Base-by-base conservation (phyloP, 2,888 invertebrate genomes). In the Cheilosia pagana region DNA sequence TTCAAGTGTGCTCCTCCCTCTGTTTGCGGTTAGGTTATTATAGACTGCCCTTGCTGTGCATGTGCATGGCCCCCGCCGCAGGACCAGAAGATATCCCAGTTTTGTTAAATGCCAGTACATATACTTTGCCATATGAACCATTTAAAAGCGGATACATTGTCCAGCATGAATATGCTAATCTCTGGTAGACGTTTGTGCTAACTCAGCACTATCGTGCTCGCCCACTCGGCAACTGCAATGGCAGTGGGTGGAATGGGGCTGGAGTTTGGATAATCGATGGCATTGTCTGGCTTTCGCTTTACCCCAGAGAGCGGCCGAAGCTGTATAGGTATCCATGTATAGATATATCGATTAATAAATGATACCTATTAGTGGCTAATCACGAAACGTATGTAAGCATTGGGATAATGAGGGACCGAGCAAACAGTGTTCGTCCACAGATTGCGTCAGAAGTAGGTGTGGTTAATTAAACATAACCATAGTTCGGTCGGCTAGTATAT, bases 351-450 rank as follows among this genome's bases (percentile, higher is more conserved):
- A 77, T 82, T 82, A 60, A 65, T 72, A 82, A 82, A 67, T 55
- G 72, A 31, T 77, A 62, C 71, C 77, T 67, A 82, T 82, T 82
- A 82, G 77, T 82, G 77, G 82, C 67, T 77, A 77, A 82, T 77
- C 77, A 63, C 10, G 72, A 77, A 59, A 62, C 62, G 53, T 67
- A 67, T 67, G 59, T 62, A 48, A 50, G 48, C 55, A 23, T 72
- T 45, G 16, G 48, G 19, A 65, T 65, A 74, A 57, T 75, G 48
- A 62, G 45, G 70, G 59, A 53, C 10, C 21, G 43, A 50, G 53
- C 70, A 76, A 71, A 59, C 76, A 71, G 21, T 57, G 48, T 68
- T 48, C 31, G 31, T 55, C 76, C 75, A 76, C 63, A 65, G 60
- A 62, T 57, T 70, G 70, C 35, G 67, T 50, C 62, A 50, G 35